Conservation (phyloP, 2,888 invertebrate species). For the Beris morrisii region DNA sequence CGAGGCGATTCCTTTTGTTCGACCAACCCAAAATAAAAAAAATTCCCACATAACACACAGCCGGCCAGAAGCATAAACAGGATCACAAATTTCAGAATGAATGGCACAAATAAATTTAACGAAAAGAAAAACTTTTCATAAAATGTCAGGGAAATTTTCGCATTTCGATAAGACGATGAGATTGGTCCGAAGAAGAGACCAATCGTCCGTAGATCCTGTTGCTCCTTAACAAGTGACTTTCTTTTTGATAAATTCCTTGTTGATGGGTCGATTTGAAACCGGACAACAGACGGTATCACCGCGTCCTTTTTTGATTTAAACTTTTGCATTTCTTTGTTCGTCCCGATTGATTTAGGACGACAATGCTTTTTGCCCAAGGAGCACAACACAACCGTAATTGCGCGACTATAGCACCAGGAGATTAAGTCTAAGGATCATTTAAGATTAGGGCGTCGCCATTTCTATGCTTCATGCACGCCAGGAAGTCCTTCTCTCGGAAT, state of each 20-base stretch:
- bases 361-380: too few species aligned
- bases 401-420: too few species aligned
- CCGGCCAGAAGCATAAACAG: constrained; percentile 13
- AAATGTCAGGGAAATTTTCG: constrained; percentile 33
- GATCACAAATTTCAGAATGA: constrained; percentile 34
- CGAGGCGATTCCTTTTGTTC: constrained; percentile 36
- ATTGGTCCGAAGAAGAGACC: constrained; percentile 17
- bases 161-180: constrained; percentile 9
- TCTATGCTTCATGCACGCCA: too few species aligned
- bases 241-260: constrained; percentile 32
- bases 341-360: too few species aligned
- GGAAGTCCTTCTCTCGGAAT: too few species aligned
- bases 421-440: too few species aligned
- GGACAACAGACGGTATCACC: constrained; percentile 12
- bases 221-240: constrained; percentile 26
- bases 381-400: too few species aligned
- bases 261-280: constrained; percentile 25
- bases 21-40: neutral
- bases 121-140: constrained; percentile 35
- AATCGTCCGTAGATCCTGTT: constrained; percentile 37
- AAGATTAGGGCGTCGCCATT: too few species aligned
- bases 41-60: neutral
- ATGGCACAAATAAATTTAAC: constrained; percentile 36
- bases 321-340: neutral
- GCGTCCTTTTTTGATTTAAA: constrained; percentile 18